Base-by-base conservation (phyloP, 2,888 invertebrate genomes). In the Drosophila bunnanda region DNA sequence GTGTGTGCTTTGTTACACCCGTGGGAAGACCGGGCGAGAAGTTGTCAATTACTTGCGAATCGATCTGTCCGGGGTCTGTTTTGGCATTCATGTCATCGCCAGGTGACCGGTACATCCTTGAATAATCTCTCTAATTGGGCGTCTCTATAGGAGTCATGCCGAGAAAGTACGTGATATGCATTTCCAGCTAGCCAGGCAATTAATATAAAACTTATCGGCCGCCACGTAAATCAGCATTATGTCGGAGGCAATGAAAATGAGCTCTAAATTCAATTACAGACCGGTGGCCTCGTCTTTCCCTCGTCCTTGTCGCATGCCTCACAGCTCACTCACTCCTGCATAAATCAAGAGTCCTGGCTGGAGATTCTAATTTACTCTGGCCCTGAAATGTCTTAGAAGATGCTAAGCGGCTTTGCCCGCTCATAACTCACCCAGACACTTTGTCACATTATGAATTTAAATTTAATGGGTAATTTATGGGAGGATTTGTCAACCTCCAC, bases 61-160 rank as follows among this genome's bases (percentile, higher is more conserved):
- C 56, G 78, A 79, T 66, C 67, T 54, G 52, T 43, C 60, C 39
- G 57, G 53, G 41, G 66, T 64, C 38, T 34, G 22, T 71, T 74
- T 86, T 82, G 57, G 78, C 82, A 88, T 88, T 87, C 84, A 87
- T 79, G 84, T 84, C 84, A 84, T 68, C 85, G 76, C 71, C 84
- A 84, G 85, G 64, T 62, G 48, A 41, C 59, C 55, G 25, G 55
- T 20, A 34, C 66, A 44, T 36, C 48, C 79, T 66, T 78, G 78
- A 88, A 83, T 88, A 88, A 89, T 89, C 89, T 78, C 80, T 80
- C 78, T 89, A 89, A 90, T 89, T 90, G 90, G 83, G 70, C 83
- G 73, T 65, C 75, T 67, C 76, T 71, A 79, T 75, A 82, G 55
- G 73, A 68, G 39, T n/a, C 48, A 79, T 59, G 70, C 48, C 46